Evolutionary conservation across 2,113 vertebrate species (phyloP).

Genomic region (Scophthalmus maximus): DNA sequence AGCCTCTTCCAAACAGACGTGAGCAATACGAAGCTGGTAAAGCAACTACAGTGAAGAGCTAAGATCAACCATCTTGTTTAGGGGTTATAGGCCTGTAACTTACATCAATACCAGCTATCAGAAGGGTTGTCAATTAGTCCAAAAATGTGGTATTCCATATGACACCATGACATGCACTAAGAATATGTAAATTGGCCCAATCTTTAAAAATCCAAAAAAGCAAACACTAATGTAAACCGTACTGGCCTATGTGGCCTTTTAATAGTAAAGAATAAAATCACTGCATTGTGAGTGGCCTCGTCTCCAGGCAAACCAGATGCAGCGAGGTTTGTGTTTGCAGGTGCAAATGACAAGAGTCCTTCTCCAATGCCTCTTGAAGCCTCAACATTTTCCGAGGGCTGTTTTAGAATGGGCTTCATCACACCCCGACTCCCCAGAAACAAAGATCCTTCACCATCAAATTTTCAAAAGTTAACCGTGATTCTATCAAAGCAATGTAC

Average conservation of each 20-base stretch:
- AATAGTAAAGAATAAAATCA: background rate
- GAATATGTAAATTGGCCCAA: background rate
- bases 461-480: background rate
- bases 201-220: too few relatives aligned
- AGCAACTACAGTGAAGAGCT: background rate
- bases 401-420: too few relatives aligned
- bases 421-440: background rate
- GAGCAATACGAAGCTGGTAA: background rate
- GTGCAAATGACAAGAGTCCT: constrained; percentile 76
- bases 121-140: background rate
- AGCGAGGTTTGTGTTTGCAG: constrained; percentile 48
- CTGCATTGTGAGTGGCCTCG: background rate
- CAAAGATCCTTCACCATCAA: too few relatives aligned
- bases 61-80: background rate
- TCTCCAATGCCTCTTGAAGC: constrained; percentile 52
- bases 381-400: constrained; percentile 27
- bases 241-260: background rate
- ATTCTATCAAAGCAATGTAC: background rate
- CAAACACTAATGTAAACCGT: constrained; percentile 6
- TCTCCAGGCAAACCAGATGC: constrained; percentile 17
- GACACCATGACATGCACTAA: constrained; percentile 7
- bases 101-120: constrained; percentile 22
- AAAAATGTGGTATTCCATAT: constrained; percentile 1
- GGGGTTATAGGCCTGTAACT: background rate
- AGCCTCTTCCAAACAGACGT: background rate